A percentile compares a stretch with the other conserved stretches of the same genome.
Conservation (phyloP, 2,888 invertebrate genomes). For the Andrena trimmerana region DNA sequence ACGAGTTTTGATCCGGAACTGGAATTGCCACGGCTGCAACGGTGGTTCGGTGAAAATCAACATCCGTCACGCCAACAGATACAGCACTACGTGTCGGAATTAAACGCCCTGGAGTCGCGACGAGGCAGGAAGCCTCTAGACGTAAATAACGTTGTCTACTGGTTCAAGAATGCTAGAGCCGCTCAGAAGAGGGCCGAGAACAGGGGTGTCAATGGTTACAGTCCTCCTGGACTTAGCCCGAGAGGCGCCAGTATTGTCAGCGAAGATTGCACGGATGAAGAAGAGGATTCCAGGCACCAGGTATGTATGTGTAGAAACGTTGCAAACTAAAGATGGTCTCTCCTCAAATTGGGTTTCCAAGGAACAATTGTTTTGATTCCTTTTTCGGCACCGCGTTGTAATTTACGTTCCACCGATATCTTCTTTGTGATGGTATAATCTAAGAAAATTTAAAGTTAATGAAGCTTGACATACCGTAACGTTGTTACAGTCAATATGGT, state of each 20-base stretch:
- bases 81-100: conserved; percentile 96
- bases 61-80: conserved; percentile 99
- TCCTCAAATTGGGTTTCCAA: no score
- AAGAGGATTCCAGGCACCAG: conserved; percentile 86
- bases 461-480: no score
- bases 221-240: conserved; percentile 83
- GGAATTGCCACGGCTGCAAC: conserved; percentile 97
- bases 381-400: not conserved
- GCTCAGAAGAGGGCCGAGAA: conserved; percentile 96
- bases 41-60: conserved; percentile 99
- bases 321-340: not conserved
- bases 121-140: conserved; percentile 97
- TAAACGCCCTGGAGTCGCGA: conserved; percentile 96
- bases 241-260: conserved; percentile 84
- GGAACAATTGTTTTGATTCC: not conserved
- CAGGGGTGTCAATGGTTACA: conserved; percentile 85
- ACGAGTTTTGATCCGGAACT: conserved; percentile 99
- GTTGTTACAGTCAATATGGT: not conserved
- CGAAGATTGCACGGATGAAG: conserved; percentile 84
- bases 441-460: no score
- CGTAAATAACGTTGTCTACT: conserved; percentile 97
- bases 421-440: no score
- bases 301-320: conserved; percentile 70
- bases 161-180: conserved; percentile 99
- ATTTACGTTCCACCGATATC: no score